Percentiles rank a stretch among this genome's conserved stretches.
Conservation (phyloP, 2,888 invertebrate genomes). For the Microplitis manilae region DNA sequence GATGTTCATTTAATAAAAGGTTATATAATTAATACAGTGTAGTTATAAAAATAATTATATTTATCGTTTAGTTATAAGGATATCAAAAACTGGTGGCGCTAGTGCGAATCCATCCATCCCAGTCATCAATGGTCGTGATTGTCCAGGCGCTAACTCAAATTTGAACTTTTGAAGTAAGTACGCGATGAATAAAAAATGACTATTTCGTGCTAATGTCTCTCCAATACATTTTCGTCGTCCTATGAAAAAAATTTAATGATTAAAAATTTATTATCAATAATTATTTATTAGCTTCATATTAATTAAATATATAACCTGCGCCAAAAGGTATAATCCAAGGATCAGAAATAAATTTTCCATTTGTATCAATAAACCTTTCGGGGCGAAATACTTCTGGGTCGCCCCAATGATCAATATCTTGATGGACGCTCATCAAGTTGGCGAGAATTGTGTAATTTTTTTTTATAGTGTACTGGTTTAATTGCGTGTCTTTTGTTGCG, state of each 20-base stretch:
- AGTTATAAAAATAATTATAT: no score
- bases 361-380: conserved; percentile 79
- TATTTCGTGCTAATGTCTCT: conserved; percentile 82
- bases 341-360: conserved; percentile 70
- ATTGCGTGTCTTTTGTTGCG: conserved; percentile 79
- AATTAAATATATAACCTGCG: conserved; percentile 47
- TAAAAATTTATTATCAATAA: background rate
- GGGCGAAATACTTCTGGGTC: conserved; percentile 82
- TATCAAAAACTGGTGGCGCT: conserved; percentile 53
- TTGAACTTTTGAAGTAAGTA: conserved; percentile 82
- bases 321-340: conserved; percentile 61
- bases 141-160: conserved; percentile 77
- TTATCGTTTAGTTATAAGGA: conserved; percentile 45
- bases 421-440: conserved; percentile 81
- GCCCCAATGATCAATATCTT: conserved; percentile 78
- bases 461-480: conserved; percentile 83
- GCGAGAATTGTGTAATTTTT: conserved; percentile 75
- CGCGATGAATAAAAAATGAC: conserved; percentile 82
- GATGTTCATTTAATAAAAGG: background rate
- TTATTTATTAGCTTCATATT: background rate
- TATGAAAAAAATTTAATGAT: conserved; percentile 48
- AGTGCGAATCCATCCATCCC: conserved; percentile 84
- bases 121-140: conserved; percentile 75
- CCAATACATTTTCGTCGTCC: conserved; percentile 85
- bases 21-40: background rate